These are phyloP conservation scores for Clarias platycephalus DNA, from an alignment of 2,797 vertebrate species.

Conservation along the genomic window DNA sequence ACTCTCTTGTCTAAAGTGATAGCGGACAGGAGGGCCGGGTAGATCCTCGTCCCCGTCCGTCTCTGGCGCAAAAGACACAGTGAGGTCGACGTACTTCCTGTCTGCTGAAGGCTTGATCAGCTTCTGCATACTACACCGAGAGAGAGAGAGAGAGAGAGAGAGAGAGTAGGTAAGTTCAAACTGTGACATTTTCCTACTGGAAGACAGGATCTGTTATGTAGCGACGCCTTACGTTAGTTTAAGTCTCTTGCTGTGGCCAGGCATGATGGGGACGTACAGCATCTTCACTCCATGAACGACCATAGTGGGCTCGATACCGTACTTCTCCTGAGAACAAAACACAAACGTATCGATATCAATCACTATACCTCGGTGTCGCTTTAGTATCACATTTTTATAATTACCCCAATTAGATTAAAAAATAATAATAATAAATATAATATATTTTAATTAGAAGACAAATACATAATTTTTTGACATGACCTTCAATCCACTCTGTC, in stretches of 20 bases:
- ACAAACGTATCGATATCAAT: background rate
- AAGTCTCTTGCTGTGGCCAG: conserved; percentile 93
- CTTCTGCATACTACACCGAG: conserved; percentile 88
- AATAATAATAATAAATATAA: too few relatives aligned
- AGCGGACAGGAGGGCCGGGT: conserved; percentile 93
- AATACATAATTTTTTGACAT: too few relatives aligned
- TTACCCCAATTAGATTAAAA: too few relatives aligned
- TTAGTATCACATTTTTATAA: too few relatives aligned
- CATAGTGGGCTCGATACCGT: conserved; percentile 96
- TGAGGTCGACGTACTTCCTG: conserved; percentile 94
- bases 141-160: background rate
- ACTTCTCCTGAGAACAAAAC: conserved; percentile 81
- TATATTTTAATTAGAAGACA: too few relatives aligned
- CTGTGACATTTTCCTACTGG: background rate
- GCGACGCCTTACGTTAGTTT: conserved; percentile 87
- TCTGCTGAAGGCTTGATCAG: conserved; percentile 91
- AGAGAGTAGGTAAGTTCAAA: background rate
- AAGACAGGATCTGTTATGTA: background rate
- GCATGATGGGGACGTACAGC: conserved; percentile 98
- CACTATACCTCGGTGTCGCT: too few relatives aligned
- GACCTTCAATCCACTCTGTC: too few relatives aligned
- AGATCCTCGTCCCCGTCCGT: conserved; percentile 92
- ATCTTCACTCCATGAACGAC: conserved; percentile 99
- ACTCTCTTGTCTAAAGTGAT: conserved; percentile 82
- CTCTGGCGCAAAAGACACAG: conserved; percentile 93